Base-by-base conservation (phyloP, 2,888 invertebrate genomes). In the Lycaena phlaeas region DNA sequence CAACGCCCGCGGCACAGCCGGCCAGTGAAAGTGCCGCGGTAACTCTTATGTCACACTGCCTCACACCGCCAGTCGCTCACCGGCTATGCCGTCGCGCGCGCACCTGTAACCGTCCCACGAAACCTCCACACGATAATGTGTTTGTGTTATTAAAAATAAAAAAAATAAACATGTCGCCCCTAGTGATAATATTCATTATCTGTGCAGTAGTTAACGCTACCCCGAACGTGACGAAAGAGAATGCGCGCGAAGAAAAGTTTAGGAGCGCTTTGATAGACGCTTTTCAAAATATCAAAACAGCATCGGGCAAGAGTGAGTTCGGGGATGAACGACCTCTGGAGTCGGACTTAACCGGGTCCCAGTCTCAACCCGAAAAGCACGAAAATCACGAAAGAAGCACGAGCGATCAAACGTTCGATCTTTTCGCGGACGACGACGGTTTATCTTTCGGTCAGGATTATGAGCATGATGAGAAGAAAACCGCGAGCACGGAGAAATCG, bases 11-110 rank as follows among this genome's bases (percentile, higher is more conserved):
- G 11, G n/a, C 51, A 49, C 51, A 52, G 55, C n/a, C n/a, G n/a
- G 63, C 54, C 71, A 77, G 81, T 78, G 81, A 81, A 81, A 81
- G 79, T 78, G 68, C 59, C 58, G 54, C 58, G 56, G 75, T 82
- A n/a, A n/a, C n/a, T n/a, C n/a, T n/a, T 81, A 82, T 81, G 81
- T 82, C 81, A 82, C 68, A 57, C n/a, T 42, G 40, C 34, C 48
- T 49, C 43, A 41, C 47, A 48, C 45, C 52, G 41, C 56, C 72
- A 75, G 81, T 79, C 77, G 69, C 60, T 57, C 57, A 53, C 50
- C 62, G 73, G 69, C 71, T 68, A 70, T 72, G 76, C 57, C 68
- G 68, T 64, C 69, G 76, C 69, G 77, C 62, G 77, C 71, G 74
- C 77, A 62, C 64, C 59, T 56, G 51, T 57, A 46, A 46, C 44